Conservation (phyloP, 2,888 invertebrate genomes). For the Strigamia transsilvanica region DNA sequence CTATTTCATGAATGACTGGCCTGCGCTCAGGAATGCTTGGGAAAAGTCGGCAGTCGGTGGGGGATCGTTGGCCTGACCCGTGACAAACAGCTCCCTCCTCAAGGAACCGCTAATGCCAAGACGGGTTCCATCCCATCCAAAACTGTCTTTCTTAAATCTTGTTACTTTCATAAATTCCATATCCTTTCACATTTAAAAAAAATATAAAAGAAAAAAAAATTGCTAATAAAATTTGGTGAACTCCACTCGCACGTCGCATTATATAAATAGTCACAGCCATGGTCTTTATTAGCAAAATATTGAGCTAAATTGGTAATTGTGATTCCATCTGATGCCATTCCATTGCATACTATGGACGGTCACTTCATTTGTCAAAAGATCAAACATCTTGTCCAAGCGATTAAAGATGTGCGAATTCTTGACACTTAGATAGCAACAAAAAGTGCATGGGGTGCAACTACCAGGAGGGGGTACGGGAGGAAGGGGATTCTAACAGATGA, state of each 20-base stretch:
- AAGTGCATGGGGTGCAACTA: slow-evolving; percentile 34
- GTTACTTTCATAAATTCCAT: slow-evolving; percentile 21
- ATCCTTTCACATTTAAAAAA: not conserved
- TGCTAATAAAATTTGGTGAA: not conserved
- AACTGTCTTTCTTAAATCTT: slow-evolving; percentile 26
- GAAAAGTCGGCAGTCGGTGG: slow-evolving; percentile 52
- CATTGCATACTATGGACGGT: not conserved
- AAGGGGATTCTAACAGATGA: not conserved
- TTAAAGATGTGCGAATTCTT: slow-evolving; percentile 46
- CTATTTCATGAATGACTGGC: slow-evolving; percentile 53
- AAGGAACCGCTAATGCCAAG: slow-evolving; percentile 33
- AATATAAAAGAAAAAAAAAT: not conserved
- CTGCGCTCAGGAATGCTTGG: slow-evolving; percentile 52
- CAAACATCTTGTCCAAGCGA: slow-evolving; percentile 29
- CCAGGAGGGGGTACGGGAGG: slow-evolving; percentile 30
- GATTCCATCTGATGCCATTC: not conserved
- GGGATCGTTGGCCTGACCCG: slow-evolving; percentile 48
- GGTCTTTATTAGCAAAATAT: not conserved
- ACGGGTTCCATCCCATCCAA: slow-evolving; percentile 33
- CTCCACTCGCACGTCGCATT: not conserved
- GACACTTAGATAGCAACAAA: slow-evolving; percentile 12
- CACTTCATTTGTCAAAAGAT: slow-evolving; percentile 30
- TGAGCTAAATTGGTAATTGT: not conserved
- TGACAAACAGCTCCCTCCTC: slow-evolving; percentile 45
- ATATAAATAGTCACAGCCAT: not conserved